phyloP scores from a whole-genome alignment of 2,797 vertebrate genomes.

The Typhlichthys subterraneus region DNA sequence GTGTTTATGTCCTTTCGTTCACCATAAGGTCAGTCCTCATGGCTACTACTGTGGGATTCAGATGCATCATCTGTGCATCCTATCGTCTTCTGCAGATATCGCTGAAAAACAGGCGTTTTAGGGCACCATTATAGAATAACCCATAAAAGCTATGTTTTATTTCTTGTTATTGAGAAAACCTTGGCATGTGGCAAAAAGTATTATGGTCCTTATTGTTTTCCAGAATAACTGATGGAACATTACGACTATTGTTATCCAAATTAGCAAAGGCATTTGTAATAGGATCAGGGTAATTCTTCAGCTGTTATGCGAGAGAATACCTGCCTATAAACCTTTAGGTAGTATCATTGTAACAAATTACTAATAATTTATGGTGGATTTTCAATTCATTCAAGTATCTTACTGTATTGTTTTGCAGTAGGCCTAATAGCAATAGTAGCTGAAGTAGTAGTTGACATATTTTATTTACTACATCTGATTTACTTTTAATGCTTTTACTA shows the following conservation, averaged over 20 bases:
- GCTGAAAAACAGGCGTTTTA: slow-evolving; percentile 8
- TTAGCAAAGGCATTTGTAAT: slow-evolving; percentile 41
- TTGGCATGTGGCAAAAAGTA: slow-evolving; percentile 29
- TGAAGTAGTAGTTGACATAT: no score
- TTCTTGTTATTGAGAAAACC: slow-evolving; percentile 30
- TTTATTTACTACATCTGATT: no score
- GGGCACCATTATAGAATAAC: slow-evolving; percentile 9
- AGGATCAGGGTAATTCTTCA: no score
- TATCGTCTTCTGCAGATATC: neutral
- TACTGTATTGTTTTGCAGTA: no score
- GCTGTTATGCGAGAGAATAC: no score
- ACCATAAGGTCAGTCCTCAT: neutral
- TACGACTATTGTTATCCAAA: slow-evolving; percentile 25
- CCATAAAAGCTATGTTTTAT: slow-evolving; percentile 31
- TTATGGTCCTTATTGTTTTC: slow-evolving; percentile 35
- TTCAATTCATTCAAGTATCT: no score
- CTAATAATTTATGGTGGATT: no score
- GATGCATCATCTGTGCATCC: slow-evolving; percentile 20
- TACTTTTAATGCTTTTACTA: no score
- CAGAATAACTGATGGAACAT: slow-evolving; percentile 28
- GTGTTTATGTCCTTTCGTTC: neutral
- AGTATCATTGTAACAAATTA: no score
- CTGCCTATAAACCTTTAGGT: slow-evolving; percentile 4
- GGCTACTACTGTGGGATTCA: slow-evolving; percentile 18
- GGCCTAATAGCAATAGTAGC: no score